Evolutionary conservation across 2,113 vertebrate genomes (phyloP).

Genomic region (Pterocles burchelli): DNA sequence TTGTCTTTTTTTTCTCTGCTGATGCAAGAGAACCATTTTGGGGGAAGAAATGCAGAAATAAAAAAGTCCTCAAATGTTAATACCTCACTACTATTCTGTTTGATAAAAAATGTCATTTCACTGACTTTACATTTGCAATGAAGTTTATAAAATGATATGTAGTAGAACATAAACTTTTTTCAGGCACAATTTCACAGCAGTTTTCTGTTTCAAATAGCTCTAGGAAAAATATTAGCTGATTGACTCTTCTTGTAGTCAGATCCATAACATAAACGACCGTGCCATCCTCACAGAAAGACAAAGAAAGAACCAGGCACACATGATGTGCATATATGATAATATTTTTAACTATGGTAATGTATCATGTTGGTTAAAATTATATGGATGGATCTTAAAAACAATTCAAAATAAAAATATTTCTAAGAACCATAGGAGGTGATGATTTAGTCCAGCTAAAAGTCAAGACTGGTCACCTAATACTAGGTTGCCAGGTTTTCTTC

Average conservation of each 20-base stretch:
- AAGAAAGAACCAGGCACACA: not conserved
- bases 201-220: not conserved
- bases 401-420: not conserved
- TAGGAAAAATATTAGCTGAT: not conserved
- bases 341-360: not conserved
- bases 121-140: not conserved
- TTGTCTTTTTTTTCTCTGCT: not conserved
- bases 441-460: not conserved
- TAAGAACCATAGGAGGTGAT: not conserved
- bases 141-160: slow-evolving; percentile 18
- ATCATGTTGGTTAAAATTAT: not conserved
- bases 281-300: not conserved
- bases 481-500: not conserved
- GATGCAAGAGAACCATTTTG: not conserved
- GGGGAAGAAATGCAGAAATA: not conserved
- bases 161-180: slow-evolving; percentile 18
- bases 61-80: not conserved
- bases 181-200: slow-evolving; percentile 17
- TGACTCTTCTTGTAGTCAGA: not conserved
- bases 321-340: not conserved
- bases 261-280: not conserved
- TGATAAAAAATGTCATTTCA: not conserved
- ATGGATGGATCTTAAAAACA: not conserved
- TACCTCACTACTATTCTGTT: not conserved
- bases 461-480: not conserved